Conservation (phyloP, 2,113 vertebrate genomes). For the Apteryx owenii region DNA sequence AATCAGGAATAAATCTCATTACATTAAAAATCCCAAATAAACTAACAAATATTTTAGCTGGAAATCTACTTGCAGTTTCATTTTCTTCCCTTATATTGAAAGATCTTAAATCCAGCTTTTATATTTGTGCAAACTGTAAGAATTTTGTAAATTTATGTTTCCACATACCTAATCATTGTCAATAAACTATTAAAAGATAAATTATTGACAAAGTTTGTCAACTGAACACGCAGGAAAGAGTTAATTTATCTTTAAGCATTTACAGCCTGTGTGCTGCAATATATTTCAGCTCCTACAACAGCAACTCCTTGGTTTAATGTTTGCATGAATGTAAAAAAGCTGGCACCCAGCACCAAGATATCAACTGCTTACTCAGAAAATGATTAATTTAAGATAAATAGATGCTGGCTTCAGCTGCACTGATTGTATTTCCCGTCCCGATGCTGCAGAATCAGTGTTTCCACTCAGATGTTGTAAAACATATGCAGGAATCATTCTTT, state of each 20-base stretch:
- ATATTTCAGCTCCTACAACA: background rate
- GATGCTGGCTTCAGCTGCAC: conserved; percentile 54
- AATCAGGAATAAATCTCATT: background rate
- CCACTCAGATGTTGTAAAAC: conserved; percentile 61
- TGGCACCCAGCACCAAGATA: conserved; percentile 49
- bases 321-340: conserved; percentile 67
- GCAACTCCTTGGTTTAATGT: conserved; percentile 46
- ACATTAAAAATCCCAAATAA: background rate
- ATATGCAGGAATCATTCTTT: conserved; percentile 61
- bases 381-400: conserved; percentile 78
- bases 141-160: background rate
- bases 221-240: background rate
- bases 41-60: background rate
- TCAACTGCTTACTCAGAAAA: conserved; percentile 67
- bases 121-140: background rate
- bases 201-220: background rate
- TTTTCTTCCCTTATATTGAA: background rate
- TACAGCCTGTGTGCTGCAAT: background rate
- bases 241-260: conserved; percentile 21
- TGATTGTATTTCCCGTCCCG: conserved; percentile 63
- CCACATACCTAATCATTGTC: background rate
- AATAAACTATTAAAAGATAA: background rate
- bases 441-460: conserved; percentile 41
- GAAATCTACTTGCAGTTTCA: background rate
- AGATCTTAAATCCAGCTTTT: background rate